Percentiles rank a stretch among this genome's conserved stretches.
These are phyloP conservation scores for Drosophila aldrichi DNA, from an alignment of 2,888 invertebrate genomes.

Conservation along the genomic window DNA sequence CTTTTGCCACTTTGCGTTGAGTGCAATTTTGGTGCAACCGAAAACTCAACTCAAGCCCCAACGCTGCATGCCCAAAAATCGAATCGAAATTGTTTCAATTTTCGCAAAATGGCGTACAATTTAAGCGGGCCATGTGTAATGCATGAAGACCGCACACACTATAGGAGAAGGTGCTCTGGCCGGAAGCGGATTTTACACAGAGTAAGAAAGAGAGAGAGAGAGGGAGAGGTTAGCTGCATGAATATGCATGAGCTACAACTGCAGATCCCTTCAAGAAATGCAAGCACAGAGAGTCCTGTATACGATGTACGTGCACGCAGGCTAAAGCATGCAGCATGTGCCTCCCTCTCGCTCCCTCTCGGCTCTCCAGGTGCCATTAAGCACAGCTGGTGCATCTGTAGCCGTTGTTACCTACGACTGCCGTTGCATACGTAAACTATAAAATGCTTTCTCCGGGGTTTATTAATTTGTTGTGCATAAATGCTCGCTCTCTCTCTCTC, in stretches of 20 bases:
- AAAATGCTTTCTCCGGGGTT: slow-evolving; percentile 36
- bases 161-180: slow-evolving; percentile 11
- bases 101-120: slow-evolving; percentile 62
- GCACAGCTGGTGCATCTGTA: slow-evolving; percentile 39
- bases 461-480: slow-evolving; percentile 67
- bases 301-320: slow-evolving; percentile 29
- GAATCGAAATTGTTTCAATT: slow-evolving; percentile 78
- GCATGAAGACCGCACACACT: slow-evolving; percentile 40
- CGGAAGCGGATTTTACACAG: slow-evolving; percentile 56
- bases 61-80: slow-evolving; percentile 50
- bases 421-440: slow-evolving; percentile 50
- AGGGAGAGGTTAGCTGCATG: slow-evolving; percentile 20
- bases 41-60: slow-evolving; percentile 24
- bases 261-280: slow-evolving; percentile 57
- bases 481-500: slow-evolving; percentile 14
- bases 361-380: slow-evolving; percentile 55
- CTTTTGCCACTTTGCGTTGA: slow-evolving; percentile 45
- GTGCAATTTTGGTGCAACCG: slow-evolving; percentile 17
- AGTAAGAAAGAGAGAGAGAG: too few species aligned
- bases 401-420: slow-evolving; percentile 30
- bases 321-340: too few species aligned
- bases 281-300: slow-evolving; percentile 25
- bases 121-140: slow-evolving; percentile 53
- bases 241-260: slow-evolving; percentile 52
- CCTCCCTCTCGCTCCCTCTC: neutral